Percentiles rank a stretch among this genome's conserved stretches.
Evolutionary conservation across 2,113 vertebrate genomes (phyloP).

Genomic region (Myrmecophaga tridactyla): DNA sequence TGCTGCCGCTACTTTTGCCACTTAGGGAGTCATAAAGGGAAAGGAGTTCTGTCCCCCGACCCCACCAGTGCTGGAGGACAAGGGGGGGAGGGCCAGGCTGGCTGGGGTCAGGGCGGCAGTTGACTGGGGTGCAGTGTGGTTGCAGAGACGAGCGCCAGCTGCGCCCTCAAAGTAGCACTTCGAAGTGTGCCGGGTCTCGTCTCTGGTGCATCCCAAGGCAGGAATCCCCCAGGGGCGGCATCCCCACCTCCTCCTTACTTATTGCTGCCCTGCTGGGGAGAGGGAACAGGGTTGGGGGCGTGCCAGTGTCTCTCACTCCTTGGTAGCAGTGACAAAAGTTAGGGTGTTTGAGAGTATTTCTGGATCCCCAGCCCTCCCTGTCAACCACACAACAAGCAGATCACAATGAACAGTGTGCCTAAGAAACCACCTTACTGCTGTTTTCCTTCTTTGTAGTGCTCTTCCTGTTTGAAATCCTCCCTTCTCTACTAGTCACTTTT

Average conservation of each 20-base stretch:
- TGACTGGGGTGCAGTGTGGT: not conserved
- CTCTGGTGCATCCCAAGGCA: not conserved
- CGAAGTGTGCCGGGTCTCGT: not conserved
- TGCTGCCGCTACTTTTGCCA: not conserved
- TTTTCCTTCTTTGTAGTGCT: not conserved
- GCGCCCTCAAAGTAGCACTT: not conserved
- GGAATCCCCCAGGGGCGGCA: not conserved
- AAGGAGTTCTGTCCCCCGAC: not conserved
- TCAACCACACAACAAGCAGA: not conserved
- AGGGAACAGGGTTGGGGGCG: not conserved
- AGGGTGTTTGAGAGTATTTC: not conserved
- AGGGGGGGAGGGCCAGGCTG: not conserved
- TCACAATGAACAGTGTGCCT: not conserved
- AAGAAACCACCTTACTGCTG: not conserved
- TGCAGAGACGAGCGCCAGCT: not conserved
- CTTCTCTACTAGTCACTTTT: not conserved
- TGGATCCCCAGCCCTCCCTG: not conserved
- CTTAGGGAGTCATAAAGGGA: not conserved
- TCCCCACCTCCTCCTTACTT: not conserved
- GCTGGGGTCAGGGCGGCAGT: rapidly evolving
- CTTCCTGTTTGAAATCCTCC: not conserved
- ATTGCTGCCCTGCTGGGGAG: rapidly evolving
- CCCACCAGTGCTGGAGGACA: too few relatives aligned
- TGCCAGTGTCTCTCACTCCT: rapidly evolving
- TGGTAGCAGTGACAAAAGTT: not conserved